Evolutionary conservation across 2,888 invertebrate species (phyloP).

Genomic region (Papilio protenor): DNA sequence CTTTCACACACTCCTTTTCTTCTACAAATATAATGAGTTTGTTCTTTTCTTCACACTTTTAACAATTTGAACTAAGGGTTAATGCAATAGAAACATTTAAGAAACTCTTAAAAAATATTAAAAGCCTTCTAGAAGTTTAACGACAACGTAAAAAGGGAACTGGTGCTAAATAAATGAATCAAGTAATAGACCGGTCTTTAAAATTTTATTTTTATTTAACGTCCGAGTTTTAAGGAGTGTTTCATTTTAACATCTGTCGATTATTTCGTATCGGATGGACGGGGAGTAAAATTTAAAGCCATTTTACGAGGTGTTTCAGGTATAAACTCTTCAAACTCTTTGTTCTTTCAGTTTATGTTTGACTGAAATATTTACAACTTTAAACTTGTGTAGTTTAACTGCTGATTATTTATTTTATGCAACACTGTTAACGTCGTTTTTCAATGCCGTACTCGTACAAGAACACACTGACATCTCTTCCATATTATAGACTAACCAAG

Average conservation of each 20-base stretch:
- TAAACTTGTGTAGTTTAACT: not conserved
- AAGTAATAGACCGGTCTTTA: not conserved
- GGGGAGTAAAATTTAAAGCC: conserved; percentile 1
- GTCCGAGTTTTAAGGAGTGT: not conserved
- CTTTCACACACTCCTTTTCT: no score
- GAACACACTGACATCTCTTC: no score
- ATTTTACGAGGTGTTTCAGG: conserved; percentile 21
- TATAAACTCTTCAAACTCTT: conserved; percentile 3
- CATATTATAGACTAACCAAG: no score
- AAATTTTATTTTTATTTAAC: conserved; percentile 16
- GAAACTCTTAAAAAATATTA: not conserved
- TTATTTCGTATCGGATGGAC: conserved; percentile 1
- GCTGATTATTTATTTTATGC: not conserved
- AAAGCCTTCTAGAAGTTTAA: not conserved
- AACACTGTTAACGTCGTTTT: not conserved
- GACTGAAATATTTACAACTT: not conserved
- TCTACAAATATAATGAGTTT: no score
- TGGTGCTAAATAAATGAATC: not conserved
- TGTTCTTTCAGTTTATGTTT: conserved; percentile 18
- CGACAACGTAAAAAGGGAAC: not conserved
- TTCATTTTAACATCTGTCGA: conserved; percentile 19
- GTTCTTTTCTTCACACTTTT: not conserved
- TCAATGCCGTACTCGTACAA: no score
- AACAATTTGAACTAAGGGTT: not conserved
- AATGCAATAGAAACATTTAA: not conserved